phyloP scores from a whole-genome alignment of 2,113 vertebrate genomes.

The Prinia subflava region DNA sequence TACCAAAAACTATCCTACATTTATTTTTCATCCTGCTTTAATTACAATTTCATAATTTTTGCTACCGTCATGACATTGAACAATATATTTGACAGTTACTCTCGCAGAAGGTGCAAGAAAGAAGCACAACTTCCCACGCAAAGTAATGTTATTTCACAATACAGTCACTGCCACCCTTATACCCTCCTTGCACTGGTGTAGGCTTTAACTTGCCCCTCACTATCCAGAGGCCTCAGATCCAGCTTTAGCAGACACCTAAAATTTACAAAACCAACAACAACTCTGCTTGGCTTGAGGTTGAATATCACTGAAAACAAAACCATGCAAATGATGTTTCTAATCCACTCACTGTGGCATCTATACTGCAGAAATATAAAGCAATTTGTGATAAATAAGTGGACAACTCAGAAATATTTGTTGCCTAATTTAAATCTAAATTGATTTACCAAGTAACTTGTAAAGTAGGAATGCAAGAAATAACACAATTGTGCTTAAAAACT shows the following conservation, averaged over 20 bases:
- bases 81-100: neutral
- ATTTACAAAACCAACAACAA: neutral
- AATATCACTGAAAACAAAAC: neutral
- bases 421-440: neutral
- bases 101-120: accelerated
- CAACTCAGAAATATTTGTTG: neutral
- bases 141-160: neutral
- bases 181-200: neutral
- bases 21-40: neutral
- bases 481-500: neutral
- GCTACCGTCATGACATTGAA: neutral
- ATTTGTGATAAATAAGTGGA: neutral
- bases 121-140: neutral
- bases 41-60: neutral
- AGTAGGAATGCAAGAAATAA: neutral
- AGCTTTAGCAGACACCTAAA: neutral
- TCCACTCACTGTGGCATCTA: neutral
- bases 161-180: neutral
- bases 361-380: neutral
- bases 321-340: neutral
- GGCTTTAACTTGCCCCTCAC: neutral
- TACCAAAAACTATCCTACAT: neutral
- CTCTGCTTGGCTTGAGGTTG: neutral
- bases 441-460: neutral
- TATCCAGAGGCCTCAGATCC: neutral